Evolutionary conservation across 2,797 vertebrate genomes (phyloP).

Genomic region (Mormyrus proboscirostris): DNA sequence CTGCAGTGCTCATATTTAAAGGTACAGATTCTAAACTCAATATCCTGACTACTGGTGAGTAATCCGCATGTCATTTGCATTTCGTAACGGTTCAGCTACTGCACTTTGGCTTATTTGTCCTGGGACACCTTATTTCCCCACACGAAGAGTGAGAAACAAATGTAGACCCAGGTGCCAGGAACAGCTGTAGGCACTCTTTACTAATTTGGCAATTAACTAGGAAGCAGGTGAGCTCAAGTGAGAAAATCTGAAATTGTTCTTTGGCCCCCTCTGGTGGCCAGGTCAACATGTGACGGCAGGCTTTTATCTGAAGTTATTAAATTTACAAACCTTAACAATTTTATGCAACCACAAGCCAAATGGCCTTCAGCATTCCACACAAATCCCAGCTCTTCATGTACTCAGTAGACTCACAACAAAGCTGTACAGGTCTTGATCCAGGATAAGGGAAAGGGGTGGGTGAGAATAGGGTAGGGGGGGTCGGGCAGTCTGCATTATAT

Average conservation of each 20-base stretch:
- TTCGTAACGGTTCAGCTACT: background rate
- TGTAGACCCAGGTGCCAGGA: background rate
- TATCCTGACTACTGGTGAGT: background rate
- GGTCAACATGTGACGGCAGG: background rate
- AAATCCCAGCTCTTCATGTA: background rate
- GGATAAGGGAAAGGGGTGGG: background rate
- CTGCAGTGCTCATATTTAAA: background rate
- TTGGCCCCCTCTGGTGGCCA: background rate
- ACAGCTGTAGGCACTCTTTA: background rate
- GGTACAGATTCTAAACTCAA: background rate
- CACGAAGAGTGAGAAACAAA: background rate
- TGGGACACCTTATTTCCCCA: background rate
- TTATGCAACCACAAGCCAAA: background rate
- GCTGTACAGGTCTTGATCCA: background rate
- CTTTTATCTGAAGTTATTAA: background rate
- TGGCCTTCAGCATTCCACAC: background rate
- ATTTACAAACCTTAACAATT: background rate
- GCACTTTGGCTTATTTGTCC: background rate
- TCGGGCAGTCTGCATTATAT: background rate
- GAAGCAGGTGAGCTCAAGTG: background rate
- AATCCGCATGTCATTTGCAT: background rate
- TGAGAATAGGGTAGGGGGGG: background rate
- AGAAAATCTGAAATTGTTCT: background rate
- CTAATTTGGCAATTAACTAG: conserved; percentile 3
- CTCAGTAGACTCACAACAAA: background rate